Evolutionary conservation across 1,140 invertebrate species (phyloP).

Genomic region (Phymastichus coffea): DNA sequence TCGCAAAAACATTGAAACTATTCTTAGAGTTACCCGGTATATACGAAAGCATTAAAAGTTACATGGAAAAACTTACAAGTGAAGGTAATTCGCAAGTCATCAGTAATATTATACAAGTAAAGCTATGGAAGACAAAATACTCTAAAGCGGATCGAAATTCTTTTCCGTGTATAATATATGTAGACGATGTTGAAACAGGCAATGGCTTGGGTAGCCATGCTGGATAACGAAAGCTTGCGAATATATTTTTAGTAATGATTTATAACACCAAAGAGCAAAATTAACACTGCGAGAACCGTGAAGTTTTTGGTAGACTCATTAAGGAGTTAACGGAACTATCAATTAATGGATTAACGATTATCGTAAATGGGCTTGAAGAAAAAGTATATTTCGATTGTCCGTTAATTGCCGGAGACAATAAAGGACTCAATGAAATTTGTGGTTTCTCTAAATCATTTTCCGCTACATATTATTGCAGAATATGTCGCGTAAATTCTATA

Average conservation of each 20-base stretch:
- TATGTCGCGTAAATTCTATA: not conserved
- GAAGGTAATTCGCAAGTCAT: not conserved
- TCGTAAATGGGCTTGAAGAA: not conserved
- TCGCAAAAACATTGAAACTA: not conserved
- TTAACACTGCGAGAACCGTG: slow-evolving; percentile 5
- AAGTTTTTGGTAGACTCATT: slow-evolving; percentile 2
- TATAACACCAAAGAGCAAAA: slow-evolving; percentile 7
- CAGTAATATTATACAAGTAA: not conserved
- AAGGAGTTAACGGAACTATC: slow-evolving; percentile 14
- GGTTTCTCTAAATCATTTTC: slow-evolving; percentile 12
- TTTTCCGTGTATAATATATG: not conserved
- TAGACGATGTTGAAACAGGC: not conserved
- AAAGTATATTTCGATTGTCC: slow-evolving; percentile 14
- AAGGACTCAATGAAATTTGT: slow-evolving; percentile 12
- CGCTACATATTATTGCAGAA: slow-evolving; percentile 8
- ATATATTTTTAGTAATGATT: slow-evolving; percentile 5
- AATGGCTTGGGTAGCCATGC: not conserved
- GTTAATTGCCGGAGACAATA: not conserved
- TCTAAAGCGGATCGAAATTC: not conserved
- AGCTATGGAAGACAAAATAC: slow-evolving; percentile 1
- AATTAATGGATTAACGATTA: not conserved
- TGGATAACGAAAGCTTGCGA: not conserved
- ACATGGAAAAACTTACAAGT: not conserved
- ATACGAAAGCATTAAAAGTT: not conserved
- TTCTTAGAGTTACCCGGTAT: slow-evolving; percentile 6